These are phyloP conservation scores for Eudasyphora cyanicolor DNA, from an alignment of 2,888 invertebrate species.

Conservation along the genomic window DNA sequence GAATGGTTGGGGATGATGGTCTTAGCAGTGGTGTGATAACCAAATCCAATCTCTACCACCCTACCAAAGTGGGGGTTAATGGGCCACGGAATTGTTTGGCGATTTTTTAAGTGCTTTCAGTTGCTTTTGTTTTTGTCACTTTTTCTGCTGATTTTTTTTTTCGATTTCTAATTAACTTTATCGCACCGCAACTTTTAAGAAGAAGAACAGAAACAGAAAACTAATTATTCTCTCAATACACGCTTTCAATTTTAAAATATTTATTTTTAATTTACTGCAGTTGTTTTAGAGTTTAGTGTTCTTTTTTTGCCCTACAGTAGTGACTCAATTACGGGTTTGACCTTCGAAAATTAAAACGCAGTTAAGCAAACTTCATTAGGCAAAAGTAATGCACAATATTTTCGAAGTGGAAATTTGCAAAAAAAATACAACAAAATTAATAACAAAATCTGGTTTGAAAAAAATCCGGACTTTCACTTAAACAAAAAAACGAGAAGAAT, in stretches of 20 bases:
- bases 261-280: slow-evolving; percentile 2
- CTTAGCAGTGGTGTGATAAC: not conserved
- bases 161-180: not conserved
- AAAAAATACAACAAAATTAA: not conserved
- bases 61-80: not conserved
- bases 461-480: slow-evolving; percentile 46
- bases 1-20: not conserved
- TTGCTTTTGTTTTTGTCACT: not conserved
- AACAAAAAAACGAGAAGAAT: not conserved
- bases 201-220: not conserved
- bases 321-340: slow-evolving; percentile 17
- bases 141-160: not conserved
- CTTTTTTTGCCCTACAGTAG: not conserved
- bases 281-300: not conserved
- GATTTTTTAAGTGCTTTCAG: too few species aligned
- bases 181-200: not conserved
- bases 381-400: not conserved
- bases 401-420: not conserved
- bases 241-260: not conserved
- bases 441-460: slow-evolving; percentile 43
- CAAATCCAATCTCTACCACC: not conserved
- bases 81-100: not conserved
- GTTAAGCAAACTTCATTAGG: slow-evolving; percentile 12
- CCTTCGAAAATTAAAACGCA: slow-evolving; percentile 21
- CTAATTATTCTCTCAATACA: slow-evolving; percentile 21